These are phyloP conservation scores for Megamerina dolium DNA, from an alignment of 2,888 invertebrate species.

Conservation along the genomic window DNA sequence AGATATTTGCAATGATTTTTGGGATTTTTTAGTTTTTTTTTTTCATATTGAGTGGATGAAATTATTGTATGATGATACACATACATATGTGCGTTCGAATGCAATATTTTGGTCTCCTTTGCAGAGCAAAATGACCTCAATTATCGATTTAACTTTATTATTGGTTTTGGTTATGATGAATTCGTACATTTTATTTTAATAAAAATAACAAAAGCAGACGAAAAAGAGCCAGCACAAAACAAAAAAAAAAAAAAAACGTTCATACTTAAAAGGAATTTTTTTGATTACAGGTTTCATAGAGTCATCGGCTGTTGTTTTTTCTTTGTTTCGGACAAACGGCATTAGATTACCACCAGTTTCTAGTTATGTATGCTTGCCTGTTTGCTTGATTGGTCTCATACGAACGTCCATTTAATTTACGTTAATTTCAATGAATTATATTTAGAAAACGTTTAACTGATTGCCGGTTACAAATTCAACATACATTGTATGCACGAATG, in stretches of 20 bases:
- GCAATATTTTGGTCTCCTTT: too few species aligned
- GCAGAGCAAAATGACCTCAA: constrained; percentile 40
- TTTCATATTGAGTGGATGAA: background rate
- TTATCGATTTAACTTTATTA: constrained; percentile 51
- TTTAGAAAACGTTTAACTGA: constrained; percentile 44
- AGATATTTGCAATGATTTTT: too few species aligned
- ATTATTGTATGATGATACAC: too few species aligned
- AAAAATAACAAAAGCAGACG: too few species aligned
- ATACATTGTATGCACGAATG: background rate
- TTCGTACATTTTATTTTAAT: constrained; percentile 3
- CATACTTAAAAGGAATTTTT: constrained; percentile 38
- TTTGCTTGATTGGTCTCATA: too few species aligned
- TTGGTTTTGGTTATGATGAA: constrained; percentile 42
- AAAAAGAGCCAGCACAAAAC: constrained; percentile 15
- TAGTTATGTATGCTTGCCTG: constrained; percentile 20
- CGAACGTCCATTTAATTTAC: constrained; percentile 36
- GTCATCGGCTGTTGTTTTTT: constrained; percentile 13
- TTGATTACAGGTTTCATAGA: constrained; percentile 28
- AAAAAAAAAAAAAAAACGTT: constrained; percentile 8
- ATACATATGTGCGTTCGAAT: too few species aligned
- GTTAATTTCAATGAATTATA: constrained; percentile 33
- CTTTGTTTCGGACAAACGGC: constrained; percentile 30
- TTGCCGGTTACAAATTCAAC: constrained; percentile 30
- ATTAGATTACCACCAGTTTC: constrained; percentile 32
- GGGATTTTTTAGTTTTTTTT: too few species aligned